Evolutionary conservation across 2,113 vertebrate genomes (phyloP).

Genomic region (Trogon surrucura): DNA sequence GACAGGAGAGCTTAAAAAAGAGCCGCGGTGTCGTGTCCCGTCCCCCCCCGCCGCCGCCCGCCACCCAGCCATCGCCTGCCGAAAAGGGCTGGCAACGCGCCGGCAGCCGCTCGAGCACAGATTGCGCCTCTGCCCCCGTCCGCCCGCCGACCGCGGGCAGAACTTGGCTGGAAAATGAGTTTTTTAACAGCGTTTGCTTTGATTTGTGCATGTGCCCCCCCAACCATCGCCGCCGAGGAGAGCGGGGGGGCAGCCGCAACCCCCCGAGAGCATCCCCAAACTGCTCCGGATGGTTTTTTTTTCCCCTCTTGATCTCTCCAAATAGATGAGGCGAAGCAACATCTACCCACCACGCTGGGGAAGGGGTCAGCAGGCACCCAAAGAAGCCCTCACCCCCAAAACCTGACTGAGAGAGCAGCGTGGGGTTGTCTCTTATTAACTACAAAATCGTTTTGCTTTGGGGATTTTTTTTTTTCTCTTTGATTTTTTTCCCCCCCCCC

Average conservation of each 20-base stretch:
- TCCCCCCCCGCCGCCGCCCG: not conserved
- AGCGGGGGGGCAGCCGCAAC: accelerated
- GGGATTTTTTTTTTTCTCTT: not conserved
- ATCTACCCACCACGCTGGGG: accelerated
- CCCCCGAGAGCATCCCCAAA: accelerated
- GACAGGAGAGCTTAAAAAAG: conserved; percentile 64
- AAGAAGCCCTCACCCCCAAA: not conserved
- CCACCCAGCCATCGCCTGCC: conserved; percentile 1
- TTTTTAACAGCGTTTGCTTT: not conserved
- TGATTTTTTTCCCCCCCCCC: not conserved
- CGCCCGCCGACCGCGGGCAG: not conserved
- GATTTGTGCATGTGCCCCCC: too few relatives aligned
- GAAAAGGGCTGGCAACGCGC: conserved; percentile 32
- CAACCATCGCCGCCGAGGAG: accelerated
- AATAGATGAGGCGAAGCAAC: accelerated
- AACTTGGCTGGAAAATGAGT: not conserved
- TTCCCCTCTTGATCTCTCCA: not conserved
- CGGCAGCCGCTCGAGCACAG: conserved; percentile 12
- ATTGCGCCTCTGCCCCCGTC: conserved; percentile 57
- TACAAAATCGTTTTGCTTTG: not conserved
- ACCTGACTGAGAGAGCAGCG: not conserved
- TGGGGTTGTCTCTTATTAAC: not conserved
- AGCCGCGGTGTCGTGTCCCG: not conserved
- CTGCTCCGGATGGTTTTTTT: accelerated
- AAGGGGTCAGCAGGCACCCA: not conserved